Evolutionary conservation across 2,113 vertebrate species (phyloP).

Genomic region (Sporophila hypoxantha): DNA sequence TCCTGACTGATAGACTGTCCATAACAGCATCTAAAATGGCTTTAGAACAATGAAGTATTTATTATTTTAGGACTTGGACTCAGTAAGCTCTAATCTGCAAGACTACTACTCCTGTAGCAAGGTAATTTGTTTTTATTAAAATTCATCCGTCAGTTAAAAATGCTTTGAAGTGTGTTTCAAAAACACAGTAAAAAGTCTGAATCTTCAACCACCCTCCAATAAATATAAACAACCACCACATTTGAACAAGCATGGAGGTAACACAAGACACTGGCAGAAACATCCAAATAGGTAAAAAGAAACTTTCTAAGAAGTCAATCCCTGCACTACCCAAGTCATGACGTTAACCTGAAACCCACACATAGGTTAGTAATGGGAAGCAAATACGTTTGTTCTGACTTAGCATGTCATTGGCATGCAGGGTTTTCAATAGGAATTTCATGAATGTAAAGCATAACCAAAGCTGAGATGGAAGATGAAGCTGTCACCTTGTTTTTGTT

Average conservation of each 20-base stretch:
- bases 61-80: background rate
- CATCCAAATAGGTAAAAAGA: background rate
- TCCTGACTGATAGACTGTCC: background rate
- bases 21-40: background rate
- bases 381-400: background rate
- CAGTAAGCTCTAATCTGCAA: background rate
- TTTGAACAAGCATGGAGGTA: background rate
- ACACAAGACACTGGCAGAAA: background rate
- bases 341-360: background rate
- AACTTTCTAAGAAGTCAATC: background rate
- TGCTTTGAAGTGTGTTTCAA: conserved; percentile 29
- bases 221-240: background rate
- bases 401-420: background rate
- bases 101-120: background rate
- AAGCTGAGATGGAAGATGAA: background rate
- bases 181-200: background rate
- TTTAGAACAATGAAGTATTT: background rate
- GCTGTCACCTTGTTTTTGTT: background rate
- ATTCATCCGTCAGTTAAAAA: background rate
- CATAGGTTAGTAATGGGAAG: background rate
- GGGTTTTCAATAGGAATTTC: background rate
- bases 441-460: background rate
- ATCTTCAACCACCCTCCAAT: background rate
- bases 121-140: conserved; percentile 16
- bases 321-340: background rate